Conservation (phyloP, 1,140 invertebrate species). For the Aphidius ervi region DNA sequence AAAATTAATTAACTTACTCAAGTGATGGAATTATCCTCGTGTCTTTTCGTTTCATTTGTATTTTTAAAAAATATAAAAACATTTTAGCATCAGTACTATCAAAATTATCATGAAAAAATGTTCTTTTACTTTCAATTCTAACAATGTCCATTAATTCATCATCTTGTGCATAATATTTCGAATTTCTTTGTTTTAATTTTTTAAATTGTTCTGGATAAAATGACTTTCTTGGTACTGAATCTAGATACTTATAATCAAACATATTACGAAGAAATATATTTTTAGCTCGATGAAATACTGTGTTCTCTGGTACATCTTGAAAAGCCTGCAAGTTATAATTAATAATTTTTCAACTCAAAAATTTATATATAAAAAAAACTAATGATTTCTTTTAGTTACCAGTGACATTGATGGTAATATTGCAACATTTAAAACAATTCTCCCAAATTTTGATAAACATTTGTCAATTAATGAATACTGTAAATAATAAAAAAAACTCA, state of each 20-base stretch:
- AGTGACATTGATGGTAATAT: constrained; percentile 27
- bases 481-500: constrained; percentile 23
- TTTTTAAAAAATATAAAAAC: constrained; percentile 46
- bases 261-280: constrained; percentile 33
- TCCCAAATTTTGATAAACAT: constrained; percentile 24
- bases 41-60: constrained; percentile 29
- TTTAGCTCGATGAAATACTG: constrained; percentile 9
- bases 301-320: neutral
- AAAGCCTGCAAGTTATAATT: constrained; percentile 9
- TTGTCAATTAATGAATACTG: constrained; percentile 24
- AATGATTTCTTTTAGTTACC: constrained; percentile 21
- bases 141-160: constrained; percentile 28
- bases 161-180: neutral
- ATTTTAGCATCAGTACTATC: constrained; percentile 29
- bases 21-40: constrained; percentile 41
- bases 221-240: constrained; percentile 29
- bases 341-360: constrained; percentile 2
- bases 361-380: constrained; percentile 9
- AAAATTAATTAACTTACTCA: constrained; percentile 39
- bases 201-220: constrained; percentile 29
- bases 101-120: constrained; percentile 26
- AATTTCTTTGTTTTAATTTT: neutral
- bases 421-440: constrained; percentile 30
- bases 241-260: constrained; percentile 36
- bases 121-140: constrained; percentile 36